Percentiles rank a stretch among this genome's conserved stretches.
These are phyloP conservation scores for Tethea ocularis DNA, from an alignment of 2,888 invertebrate species.

Conservation along the genomic window DNA sequence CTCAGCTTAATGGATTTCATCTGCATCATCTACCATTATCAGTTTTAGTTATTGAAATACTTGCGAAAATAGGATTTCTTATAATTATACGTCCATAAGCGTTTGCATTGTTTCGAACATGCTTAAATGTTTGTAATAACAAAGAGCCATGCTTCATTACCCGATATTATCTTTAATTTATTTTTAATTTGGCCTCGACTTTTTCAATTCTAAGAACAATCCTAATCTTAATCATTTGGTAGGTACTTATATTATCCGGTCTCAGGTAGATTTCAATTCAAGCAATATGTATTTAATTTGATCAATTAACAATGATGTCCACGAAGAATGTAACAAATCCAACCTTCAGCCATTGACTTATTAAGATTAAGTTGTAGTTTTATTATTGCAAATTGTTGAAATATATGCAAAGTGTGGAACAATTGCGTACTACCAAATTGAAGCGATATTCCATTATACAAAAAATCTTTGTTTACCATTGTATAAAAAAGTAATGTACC, in stretches of 20 bases:
- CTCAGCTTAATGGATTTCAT: conserved; percentile 32
- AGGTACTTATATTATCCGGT: no score
- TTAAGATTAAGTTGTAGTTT: no score
- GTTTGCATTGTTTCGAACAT: background rate
- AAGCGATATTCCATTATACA: background rate
- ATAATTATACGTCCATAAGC: background rate
- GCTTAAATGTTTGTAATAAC: background rate
- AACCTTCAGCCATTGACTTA: no score
- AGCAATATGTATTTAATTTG: conserved; percentile 3
- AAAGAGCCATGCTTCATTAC: background rate
- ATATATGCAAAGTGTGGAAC: background rate
- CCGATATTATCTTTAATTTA: conserved; percentile 30
- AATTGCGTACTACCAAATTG: background rate
- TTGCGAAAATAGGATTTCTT: background rate
- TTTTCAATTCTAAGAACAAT: conserved; percentile 35
- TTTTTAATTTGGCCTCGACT: conserved; percentile 25
- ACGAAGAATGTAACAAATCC: no score
- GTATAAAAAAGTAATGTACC: background rate
- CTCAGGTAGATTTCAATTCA: background rate
- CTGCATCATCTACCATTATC: conserved; percentile 25
- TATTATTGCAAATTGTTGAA: background rate
- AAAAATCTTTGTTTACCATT: background rate
- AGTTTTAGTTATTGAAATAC: background rate
- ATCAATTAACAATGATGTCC: background rate
- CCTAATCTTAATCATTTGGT: conserved; percentile 8